These are phyloP conservation scores for Chrysochloris asiatica DNA, from an alignment of 2,113 vertebrate species.

Conservation along the genomic window DNA sequence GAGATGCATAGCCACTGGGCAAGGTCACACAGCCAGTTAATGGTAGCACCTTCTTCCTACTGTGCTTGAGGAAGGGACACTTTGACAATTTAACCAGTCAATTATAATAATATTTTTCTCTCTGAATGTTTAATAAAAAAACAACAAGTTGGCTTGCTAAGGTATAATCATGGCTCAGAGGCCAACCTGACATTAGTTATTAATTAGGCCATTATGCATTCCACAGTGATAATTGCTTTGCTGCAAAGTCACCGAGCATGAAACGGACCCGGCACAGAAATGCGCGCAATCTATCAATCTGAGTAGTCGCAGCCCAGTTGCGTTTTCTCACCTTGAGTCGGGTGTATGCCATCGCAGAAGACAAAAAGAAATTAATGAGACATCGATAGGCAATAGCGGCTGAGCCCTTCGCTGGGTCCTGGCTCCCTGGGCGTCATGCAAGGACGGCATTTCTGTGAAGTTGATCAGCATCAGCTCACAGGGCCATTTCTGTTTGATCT, in stretches of 20 bases:
- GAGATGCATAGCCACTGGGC: not conserved
- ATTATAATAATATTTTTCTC: conserved; percentile 89
- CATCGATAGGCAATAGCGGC: not conserved
- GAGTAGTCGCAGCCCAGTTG: conserved; percentile 80
- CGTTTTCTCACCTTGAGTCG: conserved; percentile 92
- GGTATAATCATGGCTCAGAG: conserved; percentile 95
- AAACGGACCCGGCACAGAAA: conserved; percentile 88
- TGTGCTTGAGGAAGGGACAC: not conserved
- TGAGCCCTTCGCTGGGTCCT: not conserved
- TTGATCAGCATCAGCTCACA: not conserved
- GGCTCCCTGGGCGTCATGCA: not conserved
- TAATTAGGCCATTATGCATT: conserved; percentile 99
- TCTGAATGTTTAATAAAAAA: conserved; percentile 84
- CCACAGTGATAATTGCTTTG: conserved; percentile 99
- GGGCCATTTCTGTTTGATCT: conserved; percentile 24
- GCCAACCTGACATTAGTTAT: conserved; percentile 98
- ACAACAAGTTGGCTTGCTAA: conserved; percentile 89
- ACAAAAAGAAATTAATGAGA: conserved; percentile 68
- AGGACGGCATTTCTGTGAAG: not conserved
- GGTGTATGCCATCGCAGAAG: conserved; percentile 46
- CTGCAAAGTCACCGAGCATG: conserved; percentile 99
- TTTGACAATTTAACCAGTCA: conserved; percentile 84
- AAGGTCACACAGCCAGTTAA: not conserved
- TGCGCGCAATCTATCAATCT: conserved; percentile 93
- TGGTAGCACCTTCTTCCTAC: not conserved